A percentile compares a stretch with the other conserved stretches of the same genome.
Evolutionary conservation across 2,113 vertebrate species (phyloP).

Genomic region (Loxodonta africana): DNA sequence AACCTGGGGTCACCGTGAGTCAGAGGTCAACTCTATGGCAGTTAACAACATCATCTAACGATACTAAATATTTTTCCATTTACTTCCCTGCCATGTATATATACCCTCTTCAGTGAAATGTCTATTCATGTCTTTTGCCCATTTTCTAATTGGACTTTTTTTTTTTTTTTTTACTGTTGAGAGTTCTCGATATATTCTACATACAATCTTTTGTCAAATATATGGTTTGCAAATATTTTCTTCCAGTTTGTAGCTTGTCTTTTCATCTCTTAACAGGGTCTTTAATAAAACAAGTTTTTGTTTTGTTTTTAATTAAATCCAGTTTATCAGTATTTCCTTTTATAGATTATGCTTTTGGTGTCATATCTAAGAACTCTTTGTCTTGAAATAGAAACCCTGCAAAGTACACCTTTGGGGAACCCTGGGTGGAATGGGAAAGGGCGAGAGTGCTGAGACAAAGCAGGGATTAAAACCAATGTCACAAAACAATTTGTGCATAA

Average conservation of each 20-base stretch:
- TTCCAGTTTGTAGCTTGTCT: background rate
- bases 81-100: background rate
- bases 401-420: background rate
- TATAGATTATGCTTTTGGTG: background rate
- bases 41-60: background rate
- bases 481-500: no score
- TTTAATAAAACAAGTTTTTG: background rate
- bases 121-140: background rate
- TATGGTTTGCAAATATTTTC: background rate
- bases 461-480: no score
- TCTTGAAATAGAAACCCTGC: constrained; percentile 27
- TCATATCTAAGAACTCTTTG: background rate
- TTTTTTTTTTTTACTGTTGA: background rate
- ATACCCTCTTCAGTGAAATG: background rate
- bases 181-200: background rate
- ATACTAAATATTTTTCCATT: background rate
- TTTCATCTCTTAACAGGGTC: background rate
- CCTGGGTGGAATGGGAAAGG: no score
- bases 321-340: background rate
- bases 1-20: background rate
- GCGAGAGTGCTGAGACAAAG: no score
- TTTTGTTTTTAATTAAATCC: background rate
- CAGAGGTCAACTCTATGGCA: background rate
- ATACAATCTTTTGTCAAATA: background rate
- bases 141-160: background rate